Base-by-base conservation (phyloP, 1,140 invertebrate species). In the Apis dorsata region DNA sequence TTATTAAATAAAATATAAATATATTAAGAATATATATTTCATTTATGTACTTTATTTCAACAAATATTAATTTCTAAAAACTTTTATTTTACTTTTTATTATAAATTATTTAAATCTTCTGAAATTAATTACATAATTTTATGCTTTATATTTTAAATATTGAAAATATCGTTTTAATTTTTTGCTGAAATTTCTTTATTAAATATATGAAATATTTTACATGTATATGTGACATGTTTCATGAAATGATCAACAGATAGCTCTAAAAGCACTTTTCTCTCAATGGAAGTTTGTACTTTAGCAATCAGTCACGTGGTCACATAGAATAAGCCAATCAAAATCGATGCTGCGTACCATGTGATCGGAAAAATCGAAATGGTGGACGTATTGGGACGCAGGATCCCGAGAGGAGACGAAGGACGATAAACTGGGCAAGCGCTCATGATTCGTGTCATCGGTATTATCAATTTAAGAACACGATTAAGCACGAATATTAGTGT, bases 341-440 rank as follows among this genome's bases (percentile, higher is more conserved):
- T 5, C 28, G 55, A 44, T 63, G 24, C 49, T 76, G 65, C 55
- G 24, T 75, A 83, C 85, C 92, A 93, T 91, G 92, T 93, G 92
- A 93, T 80, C 86, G 85, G 72, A 90, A 92, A 93, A 92, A 92
- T 92, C 91, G 92, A 93, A 93, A 93, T 93, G 92, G 92, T 89
- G 92, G 92, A 92, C 91, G 91, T 93, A 93, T 92, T 89, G 92
- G 91, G 92, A 92, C 90, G 91, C 91, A 93, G 91, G 91, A 92
- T 92, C 91, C 89, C 90, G 91, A 89, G 86, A 88, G 86, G 86
- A 91, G 90, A 92, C 90, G 91, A 92, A 93, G 92, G 91, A 92
- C 91, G 91, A 92, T 91, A 92, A 91, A 90, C 85, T 91, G 90
- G 89, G 85, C 88, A 86, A 89, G 90, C 89, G 89, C 85, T 83